Evolutionary conservation across 2,113 vertebrate species (phyloP).

Genomic region (Athene cunicularia): DNA sequence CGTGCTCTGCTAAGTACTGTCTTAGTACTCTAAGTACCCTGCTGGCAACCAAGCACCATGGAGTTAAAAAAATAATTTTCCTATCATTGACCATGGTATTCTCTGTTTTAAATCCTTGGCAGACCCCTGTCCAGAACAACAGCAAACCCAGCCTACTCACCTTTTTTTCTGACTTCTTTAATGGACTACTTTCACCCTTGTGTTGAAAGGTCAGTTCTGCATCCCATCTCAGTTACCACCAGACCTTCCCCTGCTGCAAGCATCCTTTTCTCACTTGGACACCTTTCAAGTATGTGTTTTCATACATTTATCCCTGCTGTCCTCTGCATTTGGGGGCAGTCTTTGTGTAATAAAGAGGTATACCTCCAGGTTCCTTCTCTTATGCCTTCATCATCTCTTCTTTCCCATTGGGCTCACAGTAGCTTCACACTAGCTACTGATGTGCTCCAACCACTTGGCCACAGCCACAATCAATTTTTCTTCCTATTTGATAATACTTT

Average conservation of each 20-base stretch:
- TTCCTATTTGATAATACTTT: not conserved
- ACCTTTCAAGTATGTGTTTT: not conserved
- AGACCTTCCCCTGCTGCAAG: not conserved
- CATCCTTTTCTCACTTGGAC: not conserved
- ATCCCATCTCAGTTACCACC: not conserved
- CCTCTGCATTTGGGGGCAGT: not conserved
- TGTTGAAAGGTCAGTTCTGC: not conserved
- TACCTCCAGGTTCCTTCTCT: not conserved
- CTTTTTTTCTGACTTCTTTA: not conserved
- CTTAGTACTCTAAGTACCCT: not conserved
- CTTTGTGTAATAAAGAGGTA: not conserved
- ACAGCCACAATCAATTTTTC: not conserved
- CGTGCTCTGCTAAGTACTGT: not conserved
- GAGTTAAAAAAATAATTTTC: not conserved
- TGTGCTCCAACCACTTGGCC: not conserved
- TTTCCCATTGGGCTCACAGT: not conserved
- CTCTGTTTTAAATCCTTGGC: not conserved
- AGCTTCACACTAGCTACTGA: not conserved
- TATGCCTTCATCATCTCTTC: not conserved
- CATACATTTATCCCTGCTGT: not conserved
- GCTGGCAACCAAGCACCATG: not conserved
- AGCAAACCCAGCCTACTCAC: not conserved
- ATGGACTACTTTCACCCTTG: not conserved
- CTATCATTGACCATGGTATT: not conserved
- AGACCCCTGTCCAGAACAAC: not conserved